phyloP scores from a whole-genome alignment of 2,113 vertebrate genomes.

The Onychostoma macrolepis region DNA sequence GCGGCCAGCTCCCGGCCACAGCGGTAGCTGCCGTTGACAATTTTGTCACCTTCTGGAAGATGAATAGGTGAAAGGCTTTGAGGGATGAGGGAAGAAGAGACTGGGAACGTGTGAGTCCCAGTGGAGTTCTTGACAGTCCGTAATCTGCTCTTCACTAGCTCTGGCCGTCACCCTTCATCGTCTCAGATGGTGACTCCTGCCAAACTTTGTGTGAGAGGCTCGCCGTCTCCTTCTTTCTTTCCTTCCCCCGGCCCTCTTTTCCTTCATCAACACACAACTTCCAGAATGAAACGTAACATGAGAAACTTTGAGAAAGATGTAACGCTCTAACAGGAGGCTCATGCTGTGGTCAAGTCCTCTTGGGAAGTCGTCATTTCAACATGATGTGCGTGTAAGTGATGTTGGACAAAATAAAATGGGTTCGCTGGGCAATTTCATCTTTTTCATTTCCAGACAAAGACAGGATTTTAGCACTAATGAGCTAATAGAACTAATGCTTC shows the following conservation, averaged over 20 bases:
- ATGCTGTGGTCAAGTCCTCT: not conserved
- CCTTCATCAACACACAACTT: not conserved
- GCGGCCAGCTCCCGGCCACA: not conserved
- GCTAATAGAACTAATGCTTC: not conserved
- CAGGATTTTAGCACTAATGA: not conserved
- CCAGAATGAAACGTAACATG: slow-evolving; percentile 9
- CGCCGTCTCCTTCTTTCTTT: not conserved
- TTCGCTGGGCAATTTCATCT: not conserved
- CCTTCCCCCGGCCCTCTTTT: not conserved
- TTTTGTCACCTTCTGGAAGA: slow-evolving; percentile 40
- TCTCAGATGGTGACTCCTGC: slow-evolving; percentile 15
- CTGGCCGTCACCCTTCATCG: slow-evolving; percentile 21
- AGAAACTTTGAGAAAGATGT: not conserved
- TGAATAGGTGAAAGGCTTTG: slow-evolving; percentile 42
- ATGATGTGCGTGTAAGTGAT: not conserved
- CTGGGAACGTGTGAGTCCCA: not conserved
- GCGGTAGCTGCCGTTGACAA: slow-evolving; percentile 14
- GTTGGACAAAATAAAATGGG: not conserved
- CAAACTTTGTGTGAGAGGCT: slow-evolving; percentile 14
- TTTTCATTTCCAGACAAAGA: not conserved
- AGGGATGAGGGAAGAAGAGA: slow-evolving; percentile 26
- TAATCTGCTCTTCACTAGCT: slow-evolving; percentile 33
- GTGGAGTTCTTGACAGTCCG: slow-evolving; percentile 24
- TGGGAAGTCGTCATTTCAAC: not conserved
- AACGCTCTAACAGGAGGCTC: not conserved